Percentiles rank a stretch among this genome's conserved stretches.
phyloP scores from a whole-genome alignment of 2,113 vertebrate species.

The Mesocricetus auratus region DNA sequence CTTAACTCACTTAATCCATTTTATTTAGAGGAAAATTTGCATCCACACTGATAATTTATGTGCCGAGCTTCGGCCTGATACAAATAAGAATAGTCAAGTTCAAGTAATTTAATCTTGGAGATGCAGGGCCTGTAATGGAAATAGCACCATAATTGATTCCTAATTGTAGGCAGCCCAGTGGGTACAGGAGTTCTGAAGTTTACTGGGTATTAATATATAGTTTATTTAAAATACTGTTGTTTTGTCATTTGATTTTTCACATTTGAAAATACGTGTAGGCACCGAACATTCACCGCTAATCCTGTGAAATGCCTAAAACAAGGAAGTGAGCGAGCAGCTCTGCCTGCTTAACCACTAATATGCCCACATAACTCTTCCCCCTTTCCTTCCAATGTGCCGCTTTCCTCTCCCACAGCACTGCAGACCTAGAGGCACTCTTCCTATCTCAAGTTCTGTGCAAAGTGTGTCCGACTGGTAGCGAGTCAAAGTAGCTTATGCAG shows the following conservation, averaged over 20 bases:
- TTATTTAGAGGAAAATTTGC: slow-evolving; percentile 79
- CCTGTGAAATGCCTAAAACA: slow-evolving; percentile 43
- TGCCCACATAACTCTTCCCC: slow-evolving; percentile 31
- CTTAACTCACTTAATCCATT: slow-evolving; percentile 78
- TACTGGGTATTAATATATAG: slow-evolving; percentile 43
- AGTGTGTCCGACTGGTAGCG: background rate
- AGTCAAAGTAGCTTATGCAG: background rate
- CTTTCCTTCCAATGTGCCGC: no score
- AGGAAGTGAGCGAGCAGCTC: background rate
- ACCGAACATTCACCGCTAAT: slow-evolving; percentile 40
- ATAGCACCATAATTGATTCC: slow-evolving; percentile 66
- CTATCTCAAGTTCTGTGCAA: background rate
- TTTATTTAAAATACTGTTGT: slow-evolving; percentile 39
- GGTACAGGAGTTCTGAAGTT: slow-evolving; percentile 40
- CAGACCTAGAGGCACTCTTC: background rate
- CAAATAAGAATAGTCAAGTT: slow-evolving; percentile 78
- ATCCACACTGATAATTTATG: slow-evolving; percentile 69
- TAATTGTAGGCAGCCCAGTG: slow-evolving; percentile 54
- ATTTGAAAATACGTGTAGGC: slow-evolving; percentile 32
- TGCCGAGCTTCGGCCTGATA: slow-evolving; percentile 68
- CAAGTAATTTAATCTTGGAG: slow-evolving; percentile 68
- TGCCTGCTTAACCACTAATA: slow-evolving; percentile 63
- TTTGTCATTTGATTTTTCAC: slow-evolving; percentile 56
- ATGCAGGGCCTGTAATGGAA: slow-evolving; percentile 56
- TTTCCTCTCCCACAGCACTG: background rate